A percentile compares a stretch with the other conserved stretches of the same genome.
These are phyloP conservation scores for Leucoraja ocellata DNA, from an alignment of 2,797 vertebrate genomes.

Conservation along the genomic window DNA sequence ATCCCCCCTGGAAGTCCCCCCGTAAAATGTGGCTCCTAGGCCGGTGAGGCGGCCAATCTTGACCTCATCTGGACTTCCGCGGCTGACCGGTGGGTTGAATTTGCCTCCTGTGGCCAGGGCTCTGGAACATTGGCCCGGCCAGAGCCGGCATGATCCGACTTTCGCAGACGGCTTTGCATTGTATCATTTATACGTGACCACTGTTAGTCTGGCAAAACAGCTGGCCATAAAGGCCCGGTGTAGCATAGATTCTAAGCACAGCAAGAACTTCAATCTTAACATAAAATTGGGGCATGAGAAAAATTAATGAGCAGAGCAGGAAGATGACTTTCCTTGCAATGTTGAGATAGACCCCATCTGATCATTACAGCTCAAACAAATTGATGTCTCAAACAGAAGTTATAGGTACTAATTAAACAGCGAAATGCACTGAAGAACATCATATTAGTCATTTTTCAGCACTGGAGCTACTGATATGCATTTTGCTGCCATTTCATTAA, in stretches of 20 bases:
- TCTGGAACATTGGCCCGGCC: no score
- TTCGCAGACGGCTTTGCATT: no score
- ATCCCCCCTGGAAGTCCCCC: no score
- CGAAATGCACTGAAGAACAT: constrained; percentile 55
- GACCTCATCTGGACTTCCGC: no score
- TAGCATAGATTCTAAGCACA: not conserved
- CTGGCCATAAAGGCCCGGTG: no score
- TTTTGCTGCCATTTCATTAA: constrained; percentile 67
- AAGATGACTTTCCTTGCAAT: constrained; percentile 20
- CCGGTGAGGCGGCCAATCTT: no score
- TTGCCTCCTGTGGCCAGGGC: no score
- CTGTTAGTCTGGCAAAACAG: no score
- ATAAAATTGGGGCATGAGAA: constrained; percentile 24
- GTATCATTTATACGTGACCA: no score
- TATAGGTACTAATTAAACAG: constrained; percentile 67
- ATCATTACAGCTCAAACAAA: constrained; percentile 39
- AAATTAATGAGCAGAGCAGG: constrained; percentile 14
- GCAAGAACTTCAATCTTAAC: not conserved
- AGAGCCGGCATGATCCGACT: no score
- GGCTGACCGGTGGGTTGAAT: no score
- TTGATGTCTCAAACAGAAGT: constrained; percentile 46
- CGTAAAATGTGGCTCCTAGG: no score
- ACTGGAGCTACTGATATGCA: constrained; percentile 52
- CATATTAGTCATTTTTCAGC: constrained; percentile 58
- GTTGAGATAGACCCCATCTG: constrained; percentile 10